Percentiles rank a stretch among this genome's conserved stretches.
phyloP scores from a whole-genome alignment of 2,113 vertebrate genomes.

The Lanius collurio region DNA sequence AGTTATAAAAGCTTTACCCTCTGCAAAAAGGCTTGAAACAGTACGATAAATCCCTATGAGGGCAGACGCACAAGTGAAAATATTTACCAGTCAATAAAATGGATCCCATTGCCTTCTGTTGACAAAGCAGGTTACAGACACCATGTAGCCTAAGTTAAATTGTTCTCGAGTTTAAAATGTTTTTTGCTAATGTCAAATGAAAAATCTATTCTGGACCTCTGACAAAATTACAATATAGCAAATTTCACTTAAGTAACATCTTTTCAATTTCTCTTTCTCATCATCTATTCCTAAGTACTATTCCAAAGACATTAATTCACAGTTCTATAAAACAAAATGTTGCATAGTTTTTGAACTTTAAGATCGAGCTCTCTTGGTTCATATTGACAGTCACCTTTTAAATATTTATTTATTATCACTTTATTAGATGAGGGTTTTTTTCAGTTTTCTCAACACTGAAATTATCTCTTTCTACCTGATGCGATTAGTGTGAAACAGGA shows the following conservation, averaged over 20 bases:
- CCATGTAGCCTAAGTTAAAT: neutral
- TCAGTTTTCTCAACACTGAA: neutral
- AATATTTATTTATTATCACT: neutral
- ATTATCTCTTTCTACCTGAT: neutral
- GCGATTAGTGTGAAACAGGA: neutral
- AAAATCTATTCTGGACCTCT: neutral
- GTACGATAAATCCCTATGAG: neutral
- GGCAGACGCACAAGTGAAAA: neutral
- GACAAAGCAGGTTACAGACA: neutral
- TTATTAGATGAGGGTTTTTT: neutral
- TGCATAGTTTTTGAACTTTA: neutral
- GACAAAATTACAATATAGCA: neutral
- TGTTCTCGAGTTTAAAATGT: neutral
- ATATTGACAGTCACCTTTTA: neutral
- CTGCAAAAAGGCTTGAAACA: slow-evolving; percentile 6
- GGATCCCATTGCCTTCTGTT: neutral
- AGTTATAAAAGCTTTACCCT: slow-evolving; percentile 4
- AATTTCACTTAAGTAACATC: neutral
- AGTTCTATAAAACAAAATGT: neutral
- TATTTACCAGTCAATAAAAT: slow-evolving; percentile 48
- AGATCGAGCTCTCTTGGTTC: neutral
- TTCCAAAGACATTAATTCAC: neutral
- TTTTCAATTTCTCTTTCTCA: neutral
- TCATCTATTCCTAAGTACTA: neutral
- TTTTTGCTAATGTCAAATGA: neutral